Evolutionary conservation across 2,888 invertebrate genomes (phyloP).

Genomic region (Diaperis boleti): DNA sequence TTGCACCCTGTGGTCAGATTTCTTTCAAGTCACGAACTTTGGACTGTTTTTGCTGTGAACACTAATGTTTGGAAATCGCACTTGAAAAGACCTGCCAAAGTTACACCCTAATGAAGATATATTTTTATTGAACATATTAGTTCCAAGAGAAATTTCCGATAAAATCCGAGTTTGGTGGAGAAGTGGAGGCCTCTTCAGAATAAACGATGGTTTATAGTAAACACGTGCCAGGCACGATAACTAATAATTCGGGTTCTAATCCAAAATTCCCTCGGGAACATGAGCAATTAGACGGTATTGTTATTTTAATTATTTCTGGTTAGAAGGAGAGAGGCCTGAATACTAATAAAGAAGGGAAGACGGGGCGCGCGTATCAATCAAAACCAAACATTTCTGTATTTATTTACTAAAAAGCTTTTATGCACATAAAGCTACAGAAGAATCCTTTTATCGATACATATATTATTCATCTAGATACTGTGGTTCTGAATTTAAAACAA

Average conservation of each 20-base stretch:
- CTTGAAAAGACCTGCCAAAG: constrained; percentile 35
- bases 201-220: constrained; percentile 34
- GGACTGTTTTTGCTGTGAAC: constrained; percentile 43
- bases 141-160: constrained; percentile 24
- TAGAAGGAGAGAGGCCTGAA: not conserved
- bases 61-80: constrained; percentile 44
- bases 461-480: constrained; percentile 38
- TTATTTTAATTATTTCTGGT: constrained; percentile 27
- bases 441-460: constrained; percentile 42
- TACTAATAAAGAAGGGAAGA: constrained; percentile 4
- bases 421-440: constrained; percentile 36
- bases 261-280: constrained; percentile 1
- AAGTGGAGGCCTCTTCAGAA: constrained; percentile 28
- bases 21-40: constrained; percentile 23
- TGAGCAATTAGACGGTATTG: constrained; percentile 15
- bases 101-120: constrained; percentile 37
- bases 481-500: constrained; percentile 37
- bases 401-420: constrained; percentile 42
- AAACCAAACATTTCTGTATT: constrained; percentile 26
- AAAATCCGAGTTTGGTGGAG: constrained; percentile 15
- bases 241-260: constrained; percentile 18
- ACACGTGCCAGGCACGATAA: constrained; percentile 26
- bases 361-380: constrained; percentile 26
- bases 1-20: constrained; percentile 1
- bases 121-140: constrained; percentile 39